Evolutionary conservation across 2,113 vertebrate species (phyloP).

Genomic region (Cyrtonyx montezumae): DNA sequence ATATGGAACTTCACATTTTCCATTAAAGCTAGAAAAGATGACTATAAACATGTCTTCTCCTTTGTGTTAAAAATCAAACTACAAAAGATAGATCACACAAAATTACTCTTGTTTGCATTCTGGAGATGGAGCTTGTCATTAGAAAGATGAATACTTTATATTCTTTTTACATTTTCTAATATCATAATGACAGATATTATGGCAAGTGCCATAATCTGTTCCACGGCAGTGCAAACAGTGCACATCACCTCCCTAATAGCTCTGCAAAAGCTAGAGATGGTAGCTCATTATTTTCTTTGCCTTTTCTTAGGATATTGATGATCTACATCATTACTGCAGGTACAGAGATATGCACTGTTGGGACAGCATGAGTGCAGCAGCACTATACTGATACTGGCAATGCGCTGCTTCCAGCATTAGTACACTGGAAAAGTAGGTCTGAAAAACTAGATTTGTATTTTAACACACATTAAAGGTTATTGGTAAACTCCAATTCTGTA

Average conservation of each 20-base stretch:
- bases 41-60: constrained; percentile 19
- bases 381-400: not conserved
- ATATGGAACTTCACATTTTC: not conserved
- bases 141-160: constrained; percentile 21
- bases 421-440: not conserved
- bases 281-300: constrained; percentile 3
- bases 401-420: not conserved
- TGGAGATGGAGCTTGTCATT: constrained; percentile 25
- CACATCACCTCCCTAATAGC: not conserved
- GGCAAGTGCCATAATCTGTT: constrained; percentile 22
- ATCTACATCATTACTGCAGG: not conserved
- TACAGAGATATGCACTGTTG: not conserved
- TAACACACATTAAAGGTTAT: not conserved
- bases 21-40: not conserved
- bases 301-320: not conserved
- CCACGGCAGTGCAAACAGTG: not conserved
- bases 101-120: constrained; percentile 34
- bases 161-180: constrained; percentile 34
- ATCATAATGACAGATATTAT: constrained; percentile 32
- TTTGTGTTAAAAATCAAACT: constrained; percentile 11
- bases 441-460: not conserved
- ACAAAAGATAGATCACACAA: constrained; percentile 7
- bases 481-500: not conserved
- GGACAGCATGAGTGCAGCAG: not conserved
- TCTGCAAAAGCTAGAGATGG: not conserved